These are phyloP conservation scores for Hydractinia symbiolongicarpus DNA, from an alignment of 30 jellyfish, hydroid and myxozoan genomes.

Conservation along the genomic window DNA sequence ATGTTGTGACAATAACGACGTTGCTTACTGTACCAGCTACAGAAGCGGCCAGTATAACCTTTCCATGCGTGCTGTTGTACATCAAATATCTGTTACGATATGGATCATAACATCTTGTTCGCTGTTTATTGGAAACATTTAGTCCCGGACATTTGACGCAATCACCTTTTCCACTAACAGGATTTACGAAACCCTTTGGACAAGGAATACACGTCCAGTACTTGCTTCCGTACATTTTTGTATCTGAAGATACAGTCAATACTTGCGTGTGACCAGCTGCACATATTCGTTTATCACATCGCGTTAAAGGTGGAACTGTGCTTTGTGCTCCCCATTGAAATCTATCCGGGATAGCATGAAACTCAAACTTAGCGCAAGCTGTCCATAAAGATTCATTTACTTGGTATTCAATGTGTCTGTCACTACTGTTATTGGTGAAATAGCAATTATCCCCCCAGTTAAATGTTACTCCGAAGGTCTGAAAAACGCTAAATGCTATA, in stretches of 20 bases:
- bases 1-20: background rate
- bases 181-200: background rate
- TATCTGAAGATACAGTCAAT: background rate
- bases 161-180: background rate
- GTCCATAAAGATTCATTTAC: too few species aligned
- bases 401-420: background rate
- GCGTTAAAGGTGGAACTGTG: background rate
- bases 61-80: background rate
- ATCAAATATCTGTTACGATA: background rate
- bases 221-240: background rate
- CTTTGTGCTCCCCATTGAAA: background rate
- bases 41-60: background rate
- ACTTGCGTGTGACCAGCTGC: background rate
- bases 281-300: background rate
- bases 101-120: background rate
- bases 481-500: too few species aligned
- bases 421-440: background rate
- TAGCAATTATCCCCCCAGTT: too few species aligned
- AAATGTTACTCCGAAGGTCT: too few species aligned
- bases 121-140: background rate
- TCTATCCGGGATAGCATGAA: background rate
- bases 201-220: background rate
- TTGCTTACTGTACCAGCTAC: background rate
- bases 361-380: background rate
- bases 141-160: constrained; percentile 1